Evolutionary conservation across 2,888 invertebrate species (phyloP).

Genomic region (Brachycybe producta): DNA sequence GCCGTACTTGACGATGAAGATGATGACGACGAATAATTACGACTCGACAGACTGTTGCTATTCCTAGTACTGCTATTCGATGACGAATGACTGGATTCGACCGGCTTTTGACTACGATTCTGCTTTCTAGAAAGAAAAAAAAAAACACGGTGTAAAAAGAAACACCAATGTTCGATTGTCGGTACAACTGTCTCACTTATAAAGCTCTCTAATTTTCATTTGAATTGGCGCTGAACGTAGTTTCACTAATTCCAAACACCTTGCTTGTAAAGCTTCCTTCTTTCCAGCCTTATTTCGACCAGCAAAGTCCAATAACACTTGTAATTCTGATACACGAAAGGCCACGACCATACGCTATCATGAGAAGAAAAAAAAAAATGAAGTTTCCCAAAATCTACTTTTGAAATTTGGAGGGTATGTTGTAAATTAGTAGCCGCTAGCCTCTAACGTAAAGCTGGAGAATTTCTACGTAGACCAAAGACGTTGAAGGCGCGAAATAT

Average conservation of each 20-base stretch:
- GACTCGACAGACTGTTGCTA: background rate
- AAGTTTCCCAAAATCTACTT: too few species aligned
- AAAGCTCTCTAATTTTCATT: slow-evolving; percentile 52
- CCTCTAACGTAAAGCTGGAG: too few species aligned
- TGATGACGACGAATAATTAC: background rate
- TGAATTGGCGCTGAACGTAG: slow-evolving; percentile 49
- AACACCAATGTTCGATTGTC: slow-evolving; percentile 2
- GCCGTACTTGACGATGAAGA: too few species aligned
- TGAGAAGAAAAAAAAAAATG: slow-evolving; percentile 23
- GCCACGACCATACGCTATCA: slow-evolving; percentile 45
- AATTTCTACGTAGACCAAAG: too few species aligned
- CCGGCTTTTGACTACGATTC: too few species aligned
- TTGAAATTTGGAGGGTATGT: too few species aligned
- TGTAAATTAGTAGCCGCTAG: too few species aligned
- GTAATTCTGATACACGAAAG: slow-evolving; percentile 73
- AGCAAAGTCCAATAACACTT: slow-evolving; percentile 64
- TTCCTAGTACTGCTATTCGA: background rate
- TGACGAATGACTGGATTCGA: too few species aligned
- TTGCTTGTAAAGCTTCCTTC: slow-evolving; percentile 61
- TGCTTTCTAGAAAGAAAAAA: too few species aligned
- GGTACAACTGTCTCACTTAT: slow-evolving; percentile 41
- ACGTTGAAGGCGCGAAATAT: too few species aligned
- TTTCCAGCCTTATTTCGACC: slow-evolving; percentile 65
- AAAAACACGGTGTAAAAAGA: too few species aligned
- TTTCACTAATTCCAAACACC: slow-evolving; percentile 57